These are phyloP conservation scores for Orius insidiosus DNA, from an alignment of 1,140 invertebrate species.

Conservation along the genomic window DNA sequence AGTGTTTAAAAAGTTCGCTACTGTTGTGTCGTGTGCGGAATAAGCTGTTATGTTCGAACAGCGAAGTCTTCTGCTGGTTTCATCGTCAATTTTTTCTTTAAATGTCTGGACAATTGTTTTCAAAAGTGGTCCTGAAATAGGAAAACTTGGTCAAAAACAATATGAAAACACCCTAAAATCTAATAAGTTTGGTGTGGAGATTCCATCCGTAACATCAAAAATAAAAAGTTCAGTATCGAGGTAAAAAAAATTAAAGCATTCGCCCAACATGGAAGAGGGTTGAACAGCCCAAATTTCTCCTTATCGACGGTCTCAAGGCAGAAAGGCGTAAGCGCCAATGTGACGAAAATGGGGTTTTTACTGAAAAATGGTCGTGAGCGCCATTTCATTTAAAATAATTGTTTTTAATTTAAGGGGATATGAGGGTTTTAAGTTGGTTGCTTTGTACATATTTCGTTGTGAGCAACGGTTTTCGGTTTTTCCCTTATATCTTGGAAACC, in stretches of 20 bases:
- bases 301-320: too few species aligned
- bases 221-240: background rate
- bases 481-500: too few species aligned
- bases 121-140: conserved; percentile 39
- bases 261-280: too few species aligned
- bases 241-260: background rate
- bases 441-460: too few species aligned
- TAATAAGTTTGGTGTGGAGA: background rate
- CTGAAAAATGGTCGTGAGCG: too few species aligned
- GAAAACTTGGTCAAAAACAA: background rate
- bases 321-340: too few species aligned
- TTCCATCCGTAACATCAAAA: background rate
- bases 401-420: too few species aligned
- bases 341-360: too few species aligned
- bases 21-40: conserved; percentile 66
- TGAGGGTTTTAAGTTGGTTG: too few species aligned
- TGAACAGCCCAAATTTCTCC: background rate
- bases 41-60: conserved; percentile 50
- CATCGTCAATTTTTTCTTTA: conserved; percentile 26
- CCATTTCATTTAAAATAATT: too few species aligned
- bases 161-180: background rate
- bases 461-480: too few species aligned
- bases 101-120: conserved; percentile 43
- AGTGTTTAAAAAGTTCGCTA: conserved; percentile 55
- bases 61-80: conserved; percentile 32